Evolutionary conservation across 2,113 vertebrate genomes (phyloP), one percentile per base, ranked within the genome.

Genomic region (Nansenia antarctica): DNA sequence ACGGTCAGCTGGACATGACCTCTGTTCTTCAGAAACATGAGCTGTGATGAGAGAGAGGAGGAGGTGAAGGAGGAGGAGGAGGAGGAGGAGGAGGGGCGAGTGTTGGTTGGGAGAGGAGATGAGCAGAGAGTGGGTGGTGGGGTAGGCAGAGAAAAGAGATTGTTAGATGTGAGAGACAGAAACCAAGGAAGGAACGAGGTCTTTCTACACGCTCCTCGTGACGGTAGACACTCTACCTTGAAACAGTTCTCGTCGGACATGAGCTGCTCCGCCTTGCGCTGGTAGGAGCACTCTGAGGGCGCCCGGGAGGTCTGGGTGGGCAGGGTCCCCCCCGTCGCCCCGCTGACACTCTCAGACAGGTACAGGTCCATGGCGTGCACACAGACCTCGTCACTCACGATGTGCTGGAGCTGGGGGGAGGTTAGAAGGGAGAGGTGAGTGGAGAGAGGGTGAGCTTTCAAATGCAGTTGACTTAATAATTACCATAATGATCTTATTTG

Each of bases 181-280:
- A 49, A 49, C 45, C 1, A 4, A 49, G 18, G 15, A 49, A 6
- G n/a, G 20, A 49, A 49, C 6, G n/a, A n/a, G n/a, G n/a, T n/a
- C n/a, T n/a, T n/a, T n/a, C n/a, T n/a, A n/a, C n/a, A n/a, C n/a
- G n/a, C n/a, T n/a, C 14, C 30, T 31, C 2, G 11, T 32, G 9
- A 15, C 35, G 18, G 26, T 20, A 18, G 6, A 30, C 26, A 15
- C 26, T 1, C 14, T 87, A 99, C 98, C 95, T 99, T 98, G 83
- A 98, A 98, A 74, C 96, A 98, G 84, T 99, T 99, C 85, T 99
- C 98, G 30, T 99, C 98, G 0, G 95, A 93, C 94, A 98, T 97
- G 6, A 98, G 95, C 79, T 98, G 96, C 87, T 99, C 95, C 0
- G 95, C 94, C 78, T 95, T 98, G 83, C 94, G 94, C 86, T 98